Evolutionary conservation across 2,797 vertebrate species (phyloP).

Genomic region (Uromys caudimaculatus): DNA sequence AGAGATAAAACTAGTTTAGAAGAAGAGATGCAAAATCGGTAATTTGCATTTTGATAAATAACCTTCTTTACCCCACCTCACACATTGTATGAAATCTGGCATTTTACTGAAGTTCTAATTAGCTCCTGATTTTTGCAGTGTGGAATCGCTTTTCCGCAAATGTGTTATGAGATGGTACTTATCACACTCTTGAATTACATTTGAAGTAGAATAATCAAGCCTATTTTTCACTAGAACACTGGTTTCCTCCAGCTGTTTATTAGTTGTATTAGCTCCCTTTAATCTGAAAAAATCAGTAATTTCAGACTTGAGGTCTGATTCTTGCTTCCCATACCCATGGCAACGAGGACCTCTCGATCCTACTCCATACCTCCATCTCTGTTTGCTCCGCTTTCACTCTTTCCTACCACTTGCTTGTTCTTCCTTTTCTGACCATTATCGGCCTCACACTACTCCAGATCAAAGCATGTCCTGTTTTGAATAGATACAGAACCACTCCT

Average conservation of each 20-base stretch:
- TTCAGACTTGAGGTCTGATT: conserved; percentile 49
- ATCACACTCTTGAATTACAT: conserved; percentile 59
- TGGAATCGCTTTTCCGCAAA: conserved; percentile 63
- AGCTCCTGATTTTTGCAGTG: conserved; percentile 70
- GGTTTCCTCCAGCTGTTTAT: conserved; percentile 67
- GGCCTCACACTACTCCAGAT: neutral
- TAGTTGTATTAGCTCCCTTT: conserved; percentile 46
- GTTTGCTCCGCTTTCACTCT: neutral
- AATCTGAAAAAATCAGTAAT: conserved; percentile 57
- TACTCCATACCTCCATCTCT: neutral
- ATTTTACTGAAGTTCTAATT: conserved; percentile 69
- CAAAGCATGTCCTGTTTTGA: neutral
- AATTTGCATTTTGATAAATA: conserved; percentile 64
- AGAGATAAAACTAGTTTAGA: neutral
- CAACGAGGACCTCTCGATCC: neutral
- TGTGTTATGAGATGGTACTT: conserved; percentile 56
- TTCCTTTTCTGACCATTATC: neutral
- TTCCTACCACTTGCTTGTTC: neutral
- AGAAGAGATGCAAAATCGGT: neutral
- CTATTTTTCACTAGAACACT: conserved; percentile 72
- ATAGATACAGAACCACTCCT: neutral
- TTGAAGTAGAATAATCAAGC: conserved; percentile 77
- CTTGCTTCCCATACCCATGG: neutral
- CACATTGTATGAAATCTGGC: conserved; percentile 58
- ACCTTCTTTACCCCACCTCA: conserved; percentile 48